Conservation (phyloP, 2,113 vertebrate genomes). For the Steatornis caripensis region DNA sequence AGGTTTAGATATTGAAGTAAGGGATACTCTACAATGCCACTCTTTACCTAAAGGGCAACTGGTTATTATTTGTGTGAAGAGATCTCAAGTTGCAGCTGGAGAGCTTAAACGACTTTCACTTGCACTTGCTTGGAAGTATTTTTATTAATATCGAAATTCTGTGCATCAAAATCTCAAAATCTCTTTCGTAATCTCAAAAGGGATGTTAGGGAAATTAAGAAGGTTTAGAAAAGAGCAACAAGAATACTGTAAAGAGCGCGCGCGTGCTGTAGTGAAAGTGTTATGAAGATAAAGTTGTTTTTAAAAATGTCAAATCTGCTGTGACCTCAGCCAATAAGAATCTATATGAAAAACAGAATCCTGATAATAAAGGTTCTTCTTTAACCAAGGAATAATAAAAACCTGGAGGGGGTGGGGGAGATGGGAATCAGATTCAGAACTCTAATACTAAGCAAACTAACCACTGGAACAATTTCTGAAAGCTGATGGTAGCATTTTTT, state of each 20-base stretch:
- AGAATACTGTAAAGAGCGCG: not conserved
- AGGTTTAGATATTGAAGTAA: conserved; percentile 1
- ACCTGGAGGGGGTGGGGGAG: accelerated
- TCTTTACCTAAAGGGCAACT: not conserved
- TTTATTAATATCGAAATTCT: not conserved
- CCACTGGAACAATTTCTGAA: not conserved
- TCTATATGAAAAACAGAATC: not conserved
- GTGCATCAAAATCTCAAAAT: no score
- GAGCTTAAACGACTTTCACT: not conserved
- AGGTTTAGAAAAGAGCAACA: not conserved
- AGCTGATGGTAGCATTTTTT: not conserved
- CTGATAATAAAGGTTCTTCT: not conserved
- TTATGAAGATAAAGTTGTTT: not conserved
- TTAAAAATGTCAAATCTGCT: not conserved
- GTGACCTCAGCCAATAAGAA: not conserved
- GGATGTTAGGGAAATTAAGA: not conserved
- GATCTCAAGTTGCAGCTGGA: not conserved
- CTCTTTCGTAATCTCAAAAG: not conserved
- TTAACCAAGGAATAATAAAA: not conserved
- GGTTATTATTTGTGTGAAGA: not conserved
- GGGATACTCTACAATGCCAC: not conserved
- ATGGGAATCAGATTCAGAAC: not conserved
- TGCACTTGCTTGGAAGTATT: not conserved
- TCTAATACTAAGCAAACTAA: not conserved
- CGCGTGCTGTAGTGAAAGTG: not conserved